Percentiles rank a stretch among this genome's conserved stretches.
Evolutionary conservation across 2,113 vertebrate genomes (phyloP).

Genomic region (Maccullochella peelii): DNA sequence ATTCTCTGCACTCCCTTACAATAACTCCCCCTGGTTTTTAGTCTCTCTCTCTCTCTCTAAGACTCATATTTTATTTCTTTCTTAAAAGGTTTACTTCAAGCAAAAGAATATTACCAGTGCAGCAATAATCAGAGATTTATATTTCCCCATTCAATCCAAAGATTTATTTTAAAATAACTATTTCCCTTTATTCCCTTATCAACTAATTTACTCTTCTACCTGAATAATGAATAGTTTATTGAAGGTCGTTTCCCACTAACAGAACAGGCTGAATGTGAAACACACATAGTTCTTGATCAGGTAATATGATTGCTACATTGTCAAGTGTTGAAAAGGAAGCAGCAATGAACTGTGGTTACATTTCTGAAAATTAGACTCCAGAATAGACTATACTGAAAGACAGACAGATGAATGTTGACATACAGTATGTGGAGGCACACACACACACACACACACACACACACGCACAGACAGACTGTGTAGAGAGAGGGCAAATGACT

Average conservation of each 20-base stretch:
- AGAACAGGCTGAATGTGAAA: not conserved
- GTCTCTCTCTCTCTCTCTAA: not conserved
- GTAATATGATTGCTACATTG: not conserved
- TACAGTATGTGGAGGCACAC: slow-evolving; percentile 16
- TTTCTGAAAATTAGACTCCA: not conserved
- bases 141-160: not conserved
- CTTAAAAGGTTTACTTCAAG: not conserved
- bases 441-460: not conserved
- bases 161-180: not conserved
- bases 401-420: slow-evolving; percentile 16
- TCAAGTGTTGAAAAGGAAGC: not conserved
- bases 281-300: too few relatives aligned
- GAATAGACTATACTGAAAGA: slow-evolving; percentile 1
- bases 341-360: not conserved
- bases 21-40: not conserved
- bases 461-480: not conserved
- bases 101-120: not conserved
- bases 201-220: not conserved
- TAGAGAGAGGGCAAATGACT: slow-evolving; percentile 52
- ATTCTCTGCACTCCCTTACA: not conserved
- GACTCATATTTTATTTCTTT: not conserved
- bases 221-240: not conserved
- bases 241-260: not conserved
- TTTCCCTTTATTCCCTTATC: not conserved
- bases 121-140: not conserved